Evolutionary conservation across 2,797 vertebrate genomes (phyloP), one percentile per base, ranked within the genome.

Genomic region (Antrozous pallidus): DNA sequence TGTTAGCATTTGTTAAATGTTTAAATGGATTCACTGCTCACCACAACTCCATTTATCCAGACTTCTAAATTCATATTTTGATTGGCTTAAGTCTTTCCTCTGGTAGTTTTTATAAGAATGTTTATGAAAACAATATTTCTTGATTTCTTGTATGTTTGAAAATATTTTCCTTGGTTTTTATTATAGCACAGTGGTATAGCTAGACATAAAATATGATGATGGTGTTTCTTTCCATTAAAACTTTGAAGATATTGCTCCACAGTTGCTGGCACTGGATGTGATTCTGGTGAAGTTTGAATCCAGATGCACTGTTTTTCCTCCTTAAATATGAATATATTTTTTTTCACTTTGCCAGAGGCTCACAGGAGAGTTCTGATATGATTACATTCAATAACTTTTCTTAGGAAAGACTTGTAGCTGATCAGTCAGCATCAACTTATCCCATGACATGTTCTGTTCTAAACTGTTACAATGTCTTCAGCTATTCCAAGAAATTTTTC

Each of bases 61-160:
- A 92, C 74, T 94, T 95, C 51, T 67, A 95, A 91, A 84, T 87
- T 89, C 71, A 9, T 93, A 88, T 95, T 97, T 94, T 95, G 70
- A 8, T 96, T 96, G 96, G 91, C 78, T 65, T 3, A 94, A 88
- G 38, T 70, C 77, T 80, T 24, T 89, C 13, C 67, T 94, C 81
- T 81, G 38, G 9, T 67, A 93, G 91, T 92, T 97, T 96, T 96
- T 71, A 90, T 40, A 96, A 94, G 93, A 79, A 90, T 96, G 56
- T 92, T 96, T 95, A 94, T 93, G 63, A 69, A 95, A 96, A 95
- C 28, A 96, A 79, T 92, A 95, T 92, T 93, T 95, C 89, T 96
- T 95, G 80, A 89, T 94, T 95, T 91, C 69, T 93, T 85, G 38
- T 93, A 67, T 95, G 90, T 93, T 95, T 71, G 45, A 94, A 95